Percentiles rank a stretch among this genome's conserved stretches.
These are phyloP conservation scores for Meliscaeva auricollis DNA, from an alignment of 2,888 invertebrate genomes.

Conservation along the genomic window DNA sequence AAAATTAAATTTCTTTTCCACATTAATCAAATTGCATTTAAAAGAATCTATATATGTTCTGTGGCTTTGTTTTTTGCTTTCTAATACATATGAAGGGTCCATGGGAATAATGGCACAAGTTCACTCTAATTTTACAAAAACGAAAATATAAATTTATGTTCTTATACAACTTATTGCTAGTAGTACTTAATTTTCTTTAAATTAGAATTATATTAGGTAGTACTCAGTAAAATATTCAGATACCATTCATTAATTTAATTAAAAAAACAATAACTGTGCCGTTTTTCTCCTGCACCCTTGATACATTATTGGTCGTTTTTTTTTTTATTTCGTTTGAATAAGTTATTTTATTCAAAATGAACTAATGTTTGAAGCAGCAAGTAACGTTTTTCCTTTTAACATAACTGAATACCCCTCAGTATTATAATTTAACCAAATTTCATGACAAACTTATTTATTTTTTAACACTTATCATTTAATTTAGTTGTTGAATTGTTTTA, in stretches of 20 bases:
- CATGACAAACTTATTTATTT: neutral
- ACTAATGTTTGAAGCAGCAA: conserved; percentile 2
- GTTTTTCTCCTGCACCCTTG: neutral
- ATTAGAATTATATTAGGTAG: no score
- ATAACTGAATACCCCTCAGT: neutral
- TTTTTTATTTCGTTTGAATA: neutral
- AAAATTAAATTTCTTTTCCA: conserved; percentile 56
- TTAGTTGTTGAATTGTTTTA: conserved; percentile 1
- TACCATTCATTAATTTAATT: no score
- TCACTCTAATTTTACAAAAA: no score
- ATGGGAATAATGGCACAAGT: no score
- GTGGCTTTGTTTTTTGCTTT: conserved; percentile 39
- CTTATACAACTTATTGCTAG: no score
- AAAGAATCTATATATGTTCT: conserved; percentile 44
- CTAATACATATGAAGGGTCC: neutral
- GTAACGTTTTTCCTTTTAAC: conserved; percentile 9
- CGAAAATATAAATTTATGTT: no score
- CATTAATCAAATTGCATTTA: conserved; percentile 61
- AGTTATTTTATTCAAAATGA: neutral
- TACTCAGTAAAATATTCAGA: no score
- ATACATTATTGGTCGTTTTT: neutral
- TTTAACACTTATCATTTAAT: neutral
- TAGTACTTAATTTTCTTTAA: no score
- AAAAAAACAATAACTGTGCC: no score
- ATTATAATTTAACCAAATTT: neutral